Evolutionary conservation across 53 echinoderm and acorn worm species (phyloP).

Genomic region (Astropecten irregularis): DNA sequence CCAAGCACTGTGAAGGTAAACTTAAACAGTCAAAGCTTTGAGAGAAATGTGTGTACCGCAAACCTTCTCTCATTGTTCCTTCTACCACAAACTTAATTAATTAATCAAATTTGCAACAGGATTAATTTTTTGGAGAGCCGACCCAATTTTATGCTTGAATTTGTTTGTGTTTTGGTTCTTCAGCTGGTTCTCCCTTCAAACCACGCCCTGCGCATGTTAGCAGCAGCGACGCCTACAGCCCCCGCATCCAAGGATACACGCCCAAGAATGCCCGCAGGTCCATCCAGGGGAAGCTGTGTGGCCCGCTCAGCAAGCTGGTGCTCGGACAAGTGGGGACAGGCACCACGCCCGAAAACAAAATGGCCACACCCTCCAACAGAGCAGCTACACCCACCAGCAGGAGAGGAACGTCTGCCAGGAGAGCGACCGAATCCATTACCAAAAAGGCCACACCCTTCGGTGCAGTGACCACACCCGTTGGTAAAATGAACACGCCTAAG

Average conservation of each 20-base stretch:
- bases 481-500: neutral
- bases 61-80: too few relatives aligned
- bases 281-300: conserved; percentile 46
- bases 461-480: neutral
- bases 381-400: neutral
- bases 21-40: neutral
- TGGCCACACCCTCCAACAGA: conserved; percentile 14
- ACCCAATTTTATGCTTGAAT: too few relatives aligned
- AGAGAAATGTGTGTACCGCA: neutral
- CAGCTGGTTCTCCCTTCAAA: conserved; percentile 71
- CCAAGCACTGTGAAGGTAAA: conserved; percentile 75
- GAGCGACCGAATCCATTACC: neutral
- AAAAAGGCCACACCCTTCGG: neutral
- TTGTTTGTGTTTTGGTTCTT: neutral
- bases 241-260: conserved; percentile 47
- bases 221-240: conserved; percentile 4
- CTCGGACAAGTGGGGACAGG: conserved; percentile 48
- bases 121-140: too few relatives aligned
- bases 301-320: conserved; percentile 60
- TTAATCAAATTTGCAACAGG: too few relatives aligned
- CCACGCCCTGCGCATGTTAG: neutral
- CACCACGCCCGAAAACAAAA: neutral
- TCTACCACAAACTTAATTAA: too few relatives aligned
- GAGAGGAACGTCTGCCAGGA: neutral
- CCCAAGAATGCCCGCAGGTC: conserved; percentile 57